Conservation (phyloP, 64 coral and sea anemone species). For the Acropora yongei region DNA sequence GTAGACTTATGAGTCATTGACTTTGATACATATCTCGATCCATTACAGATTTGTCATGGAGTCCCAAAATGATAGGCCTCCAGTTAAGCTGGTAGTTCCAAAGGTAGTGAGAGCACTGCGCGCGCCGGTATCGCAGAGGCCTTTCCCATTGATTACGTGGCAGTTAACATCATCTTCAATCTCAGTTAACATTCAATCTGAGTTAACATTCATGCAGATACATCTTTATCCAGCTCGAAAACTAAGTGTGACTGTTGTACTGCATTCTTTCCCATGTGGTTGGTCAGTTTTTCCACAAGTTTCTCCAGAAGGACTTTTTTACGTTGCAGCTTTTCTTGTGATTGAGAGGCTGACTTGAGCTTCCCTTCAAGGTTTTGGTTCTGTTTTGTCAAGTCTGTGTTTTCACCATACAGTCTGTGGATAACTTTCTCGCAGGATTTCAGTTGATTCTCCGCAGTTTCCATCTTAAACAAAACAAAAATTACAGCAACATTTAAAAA, state of each 20-base stretch:
- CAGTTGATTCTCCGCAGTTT: constrained; percentile 83
- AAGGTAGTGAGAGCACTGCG: no score
- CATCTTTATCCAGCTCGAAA: constrained; percentile 91
- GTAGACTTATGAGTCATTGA: no score
- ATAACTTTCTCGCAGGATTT: constrained; percentile 94
- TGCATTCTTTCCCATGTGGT: constrained; percentile 74
- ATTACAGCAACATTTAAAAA: background rate
- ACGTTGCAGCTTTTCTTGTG: constrained; percentile 83
- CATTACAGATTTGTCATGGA: no score
- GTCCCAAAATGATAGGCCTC: no score
- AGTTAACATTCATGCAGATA: constrained; percentile 47
- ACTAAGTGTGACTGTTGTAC: constrained; percentile 84
- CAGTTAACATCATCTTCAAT: no score
- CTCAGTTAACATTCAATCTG: background rate
- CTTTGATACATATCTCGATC: no score
- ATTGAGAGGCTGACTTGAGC: constrained; percentile 69
- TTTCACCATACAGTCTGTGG: constrained; percentile 87
- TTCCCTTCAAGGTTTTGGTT: constrained; percentile 79
- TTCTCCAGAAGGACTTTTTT: constrained; percentile 86
- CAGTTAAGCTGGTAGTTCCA: no score
- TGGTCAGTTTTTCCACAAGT: constrained; percentile 87
- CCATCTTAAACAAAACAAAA: constrained; percentile 56
- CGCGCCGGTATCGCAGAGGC: no score
- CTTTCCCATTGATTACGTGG: no score
- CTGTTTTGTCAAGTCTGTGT: constrained; percentile 75